A percentile compares a stretch with the other conserved stretches of the same genome.
Conservation (phyloP, 2,113 vertebrate genomes). For the Epinephelus fuscoguttatus region DNA sequence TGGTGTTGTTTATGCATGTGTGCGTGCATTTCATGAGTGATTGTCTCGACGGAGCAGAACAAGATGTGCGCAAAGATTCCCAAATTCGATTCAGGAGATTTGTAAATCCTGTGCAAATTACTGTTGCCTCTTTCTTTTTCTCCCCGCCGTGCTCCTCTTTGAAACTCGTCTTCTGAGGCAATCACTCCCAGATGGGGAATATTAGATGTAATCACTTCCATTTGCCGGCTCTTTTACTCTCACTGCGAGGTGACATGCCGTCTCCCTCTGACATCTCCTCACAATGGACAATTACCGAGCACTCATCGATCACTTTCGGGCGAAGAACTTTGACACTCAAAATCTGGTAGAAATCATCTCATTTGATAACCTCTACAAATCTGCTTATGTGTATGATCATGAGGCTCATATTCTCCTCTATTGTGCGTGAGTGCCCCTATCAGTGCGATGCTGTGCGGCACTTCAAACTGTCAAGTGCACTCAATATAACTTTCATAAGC, state of each 20-base stretch:
- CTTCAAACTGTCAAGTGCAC: constrained; percentile 45
- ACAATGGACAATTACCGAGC: constrained; percentile 75
- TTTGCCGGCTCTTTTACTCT: constrained; percentile 73
- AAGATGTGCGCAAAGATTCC: constrained; percentile 78
- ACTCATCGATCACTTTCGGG: constrained; percentile 76
- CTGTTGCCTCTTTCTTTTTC: constrained; percentile 72
- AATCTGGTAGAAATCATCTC: constrained; percentile 73
- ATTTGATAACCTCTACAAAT: constrained; percentile 58
- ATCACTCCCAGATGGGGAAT: constrained; percentile 85
- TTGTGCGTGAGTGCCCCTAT: constrained; percentile 7
- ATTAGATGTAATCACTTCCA: constrained; percentile 86
- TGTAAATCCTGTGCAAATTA: constrained; percentile 83
- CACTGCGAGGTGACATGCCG: constrained; percentile 78
- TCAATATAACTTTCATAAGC: constrained; percentile 31
- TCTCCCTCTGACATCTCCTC: constrained; percentile 71
- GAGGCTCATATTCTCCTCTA: constrained; percentile 20
- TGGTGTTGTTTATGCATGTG: constrained; percentile 40
- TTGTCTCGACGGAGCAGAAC: constrained; percentile 69
- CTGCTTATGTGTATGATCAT: constrained; percentile 19
- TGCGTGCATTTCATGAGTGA: constrained; percentile 71
- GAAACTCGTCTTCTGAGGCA: constrained; percentile 80
- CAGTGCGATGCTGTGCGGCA: constrained; percentile 9
- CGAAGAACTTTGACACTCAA: constrained; percentile 53
- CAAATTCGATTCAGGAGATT: constrained; percentile 82
- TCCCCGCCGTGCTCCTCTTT: constrained; percentile 71